Conservation (phyloP, 2,797 vertebrate species). For the Megalops cyprinoides region DNA sequence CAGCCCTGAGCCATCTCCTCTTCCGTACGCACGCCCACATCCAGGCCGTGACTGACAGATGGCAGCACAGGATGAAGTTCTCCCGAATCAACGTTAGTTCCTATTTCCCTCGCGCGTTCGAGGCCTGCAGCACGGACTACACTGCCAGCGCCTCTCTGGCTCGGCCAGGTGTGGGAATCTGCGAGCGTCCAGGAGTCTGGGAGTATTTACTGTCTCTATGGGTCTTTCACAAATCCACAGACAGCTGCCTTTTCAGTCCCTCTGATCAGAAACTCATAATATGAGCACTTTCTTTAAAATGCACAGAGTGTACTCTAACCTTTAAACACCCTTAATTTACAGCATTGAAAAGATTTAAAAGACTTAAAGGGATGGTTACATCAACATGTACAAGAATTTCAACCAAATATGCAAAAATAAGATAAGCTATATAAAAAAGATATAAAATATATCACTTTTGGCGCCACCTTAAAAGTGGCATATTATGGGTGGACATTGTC, state of each 20-base stretch:
- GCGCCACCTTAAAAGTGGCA: too few relatives aligned
- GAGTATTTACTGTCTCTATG: not conserved
- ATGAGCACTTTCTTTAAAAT: not conserved
- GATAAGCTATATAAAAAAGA: too few relatives aligned
- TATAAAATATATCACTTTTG: too few relatives aligned
- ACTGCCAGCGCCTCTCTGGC: not conserved
- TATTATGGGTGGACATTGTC: too few relatives aligned
- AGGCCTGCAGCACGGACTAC: conserved; percentile 1
- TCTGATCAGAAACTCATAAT: not conserved
- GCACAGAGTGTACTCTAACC: too few relatives aligned
- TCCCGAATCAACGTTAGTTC: not conserved
- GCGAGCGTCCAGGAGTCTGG: too few relatives aligned
- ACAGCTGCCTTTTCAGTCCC: not conserved
- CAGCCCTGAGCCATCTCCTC: not conserved
- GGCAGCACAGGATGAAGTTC: conserved; percentile 2
- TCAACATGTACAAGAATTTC: too few relatives aligned
- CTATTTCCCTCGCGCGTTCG: not conserved
- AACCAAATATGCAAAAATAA: too few relatives aligned
- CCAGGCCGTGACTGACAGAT: not conserved
- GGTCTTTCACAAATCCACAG: not conserved
- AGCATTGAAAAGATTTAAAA: too few relatives aligned
- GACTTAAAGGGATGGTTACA: too few relatives aligned
- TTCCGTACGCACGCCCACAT: not conserved
- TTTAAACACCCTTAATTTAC: too few relatives aligned
- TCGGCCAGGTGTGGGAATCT: not conserved